phyloP scores from a whole-genome alignment of 2,113 vertebrate species.

The Periophthalmus modestus region DNA sequence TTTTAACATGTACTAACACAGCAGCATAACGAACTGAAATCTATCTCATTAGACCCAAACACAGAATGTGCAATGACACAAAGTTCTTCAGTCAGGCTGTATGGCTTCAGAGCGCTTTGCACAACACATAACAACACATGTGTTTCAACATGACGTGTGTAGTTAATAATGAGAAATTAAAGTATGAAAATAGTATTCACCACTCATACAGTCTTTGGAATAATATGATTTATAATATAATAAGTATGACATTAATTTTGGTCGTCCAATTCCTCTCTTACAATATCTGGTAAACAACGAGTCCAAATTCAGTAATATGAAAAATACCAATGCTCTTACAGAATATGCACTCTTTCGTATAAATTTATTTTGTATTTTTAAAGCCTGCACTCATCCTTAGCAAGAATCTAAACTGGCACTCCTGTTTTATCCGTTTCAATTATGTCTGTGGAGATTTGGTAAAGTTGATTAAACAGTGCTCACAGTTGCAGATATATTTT shows the following conservation, averaged over 20 bases:
- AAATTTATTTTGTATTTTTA: constrained; percentile 13
- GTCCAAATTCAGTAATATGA: background rate
- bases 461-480: too few species aligned
- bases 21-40: too few species aligned
- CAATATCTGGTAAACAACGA: background rate
- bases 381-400: background rate
- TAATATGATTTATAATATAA: constrained; percentile 1
- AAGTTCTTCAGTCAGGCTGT: constrained; percentile 53
- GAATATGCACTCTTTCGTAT: background rate
- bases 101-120: constrained; percentile 53
- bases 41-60: too few species aligned
- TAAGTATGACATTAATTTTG: constrained; percentile 1
- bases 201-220: constrained; percentile 45
- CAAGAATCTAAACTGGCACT: background rate
- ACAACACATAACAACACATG: constrained; percentile 38
- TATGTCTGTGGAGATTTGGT: background rate
- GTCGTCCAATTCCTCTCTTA: background rate
- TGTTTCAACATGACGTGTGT: constrained; percentile 1
- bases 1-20: too few species aligned
- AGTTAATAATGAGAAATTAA: constrained; percentile 28
- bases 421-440: background rate
- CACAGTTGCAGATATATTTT: too few species aligned
- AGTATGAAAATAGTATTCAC: constrained; percentile 48
- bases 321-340: constrained; percentile 14
- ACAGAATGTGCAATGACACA: constrained; percentile 8